Evolutionary conservation across 2,113 vertebrate genomes (phyloP), one percentile per base, ranked within the genome.

Genomic region (Oenanthe oenanthe): DNA sequence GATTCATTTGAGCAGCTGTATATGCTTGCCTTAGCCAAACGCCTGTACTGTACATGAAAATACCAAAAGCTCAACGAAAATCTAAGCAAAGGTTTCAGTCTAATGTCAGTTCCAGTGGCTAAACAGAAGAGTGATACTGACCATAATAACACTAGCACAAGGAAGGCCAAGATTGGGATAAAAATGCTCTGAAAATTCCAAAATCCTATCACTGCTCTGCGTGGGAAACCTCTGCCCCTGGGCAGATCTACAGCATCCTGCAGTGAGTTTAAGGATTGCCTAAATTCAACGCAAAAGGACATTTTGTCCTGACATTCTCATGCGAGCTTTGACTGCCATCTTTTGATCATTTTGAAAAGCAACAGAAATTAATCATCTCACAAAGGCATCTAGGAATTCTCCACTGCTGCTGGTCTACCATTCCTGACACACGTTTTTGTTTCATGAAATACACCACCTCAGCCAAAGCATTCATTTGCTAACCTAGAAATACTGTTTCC

Each of bases 251-350:
- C 60, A 12, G 9, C 31, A 20, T 32, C 62, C 45, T 56, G 88
- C 48, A 25, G 38, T 2, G 18, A 61, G 56, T 75, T 84, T 77
- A 38, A 47, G 83, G 67, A 94, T 68, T 0, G 6, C 15, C 60
- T 40, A 63, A 94, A 82, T 10, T 22, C 70, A 50, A n/a, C 0
- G 7, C 13, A 63, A 79, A 78, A 11, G 38, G 81, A 58, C 29
- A 3, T 51, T 76, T 32, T 9, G 43, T 50, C 29, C 17, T 11
- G 20, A 45, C 21, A 36, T 58, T 36, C 56, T 93, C 85, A 9
- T 47, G 67, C 50, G 40, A 60, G 89, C 92, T 97, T 96, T 72
- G 89, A 87, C 92, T 97, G 97, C 97, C 98, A 96, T 96, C 98
- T 97, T 68, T 94, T 50, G 98, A 86, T 67, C 38, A 16, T 76